Percentiles rank a stretch among this genome's conserved stretches.
These are phyloP conservation scores for Oceanites oceanicus DNA, from an alignment of 2,113 vertebrate species.

Conservation along the genomic window DNA sequence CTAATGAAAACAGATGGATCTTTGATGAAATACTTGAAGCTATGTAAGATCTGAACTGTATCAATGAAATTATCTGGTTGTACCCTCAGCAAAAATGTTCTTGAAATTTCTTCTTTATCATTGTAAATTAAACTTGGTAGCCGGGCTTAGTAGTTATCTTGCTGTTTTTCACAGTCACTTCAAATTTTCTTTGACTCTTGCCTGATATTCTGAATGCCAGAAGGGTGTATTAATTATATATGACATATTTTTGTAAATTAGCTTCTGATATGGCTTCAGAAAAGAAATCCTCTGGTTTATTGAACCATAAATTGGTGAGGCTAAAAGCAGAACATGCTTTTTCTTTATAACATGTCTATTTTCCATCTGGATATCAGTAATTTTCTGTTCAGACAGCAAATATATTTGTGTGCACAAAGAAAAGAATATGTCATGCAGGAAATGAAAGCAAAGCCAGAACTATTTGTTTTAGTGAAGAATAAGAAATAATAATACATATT, in stretches of 20 bases:
- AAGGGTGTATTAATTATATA: conserved; percentile 15
- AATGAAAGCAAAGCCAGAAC: not conserved
- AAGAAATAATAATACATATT: not conserved
- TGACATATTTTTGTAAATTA: not conserved
- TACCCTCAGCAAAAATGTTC: not conserved
- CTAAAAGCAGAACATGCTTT: conserved; percentile 24
- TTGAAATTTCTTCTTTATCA: not conserved
- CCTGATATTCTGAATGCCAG: not conserved
- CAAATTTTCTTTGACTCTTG: not conserved
- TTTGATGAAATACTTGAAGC: not conserved
- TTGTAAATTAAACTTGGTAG: not conserved
- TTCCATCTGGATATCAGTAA: conserved; percentile 4
- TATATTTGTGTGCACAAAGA: not conserved
- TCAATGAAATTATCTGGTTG: not conserved
- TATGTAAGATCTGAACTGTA: not conserved
- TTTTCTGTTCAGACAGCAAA: not conserved
- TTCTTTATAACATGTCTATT: not conserved
- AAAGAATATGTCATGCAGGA: not conserved
- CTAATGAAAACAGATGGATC: not conserved
- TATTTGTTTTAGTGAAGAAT: not conserved
- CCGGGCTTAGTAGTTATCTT: not conserved
- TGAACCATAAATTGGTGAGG: not conserved
- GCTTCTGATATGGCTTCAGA: not conserved
- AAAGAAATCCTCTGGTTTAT: not conserved
- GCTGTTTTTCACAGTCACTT: not conserved